Base-by-base conservation (phyloP, 1,140 invertebrate genomes). In the Agraylea sexmaculata region DNA sequence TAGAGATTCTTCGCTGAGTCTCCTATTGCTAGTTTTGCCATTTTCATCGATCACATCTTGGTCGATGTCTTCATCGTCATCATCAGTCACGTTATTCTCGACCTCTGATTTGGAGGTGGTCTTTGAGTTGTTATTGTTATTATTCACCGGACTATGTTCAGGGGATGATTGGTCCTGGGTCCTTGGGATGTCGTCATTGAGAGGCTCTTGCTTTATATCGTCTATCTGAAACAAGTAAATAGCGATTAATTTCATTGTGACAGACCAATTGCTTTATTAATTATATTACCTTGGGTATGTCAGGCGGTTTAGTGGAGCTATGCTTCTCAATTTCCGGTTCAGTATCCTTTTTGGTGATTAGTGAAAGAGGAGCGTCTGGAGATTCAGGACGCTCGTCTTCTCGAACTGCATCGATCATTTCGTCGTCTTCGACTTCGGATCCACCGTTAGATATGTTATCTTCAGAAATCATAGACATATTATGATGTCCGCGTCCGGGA, bases 341-440 rank as follows among this genome's bases (percentile, higher is more conserved):
- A 53, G 33, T 60, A 42, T 62, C 63, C 42, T 66, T 66, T 42
- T 64, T 68, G 1, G 59, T 68, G 2, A 77, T 79, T 32, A 79
- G 51, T 4, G 78, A 80, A n/a, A 80, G 54, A 0, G 78, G 77
- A 18, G 70, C 75, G 25, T 74, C 70, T 21, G 76, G 75, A 59
- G 73, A 77, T 19, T 71, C 69, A 36, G 74, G 67, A 40, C 75
- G 69, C 34, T 54, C 57, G 18, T 64, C 66, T 43, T 74, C 72
- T 2, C 57, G 56, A 37, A 65, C 59, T 16, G 60, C 52, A 42
- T 71, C 67, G 36, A 62, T 66, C 41, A 59, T 58, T 10, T 53
- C 54, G 27, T 69, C 73, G 27, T 76, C 73, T 40, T 76, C 73
- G 37, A 75, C 59, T 53, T 77, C 73, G n/a, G 71, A 74, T 8